Evolutionary conservation across 2,113 vertebrate genomes (phyloP).

Genomic region (Gasterosteus nipponicus): DNA sequence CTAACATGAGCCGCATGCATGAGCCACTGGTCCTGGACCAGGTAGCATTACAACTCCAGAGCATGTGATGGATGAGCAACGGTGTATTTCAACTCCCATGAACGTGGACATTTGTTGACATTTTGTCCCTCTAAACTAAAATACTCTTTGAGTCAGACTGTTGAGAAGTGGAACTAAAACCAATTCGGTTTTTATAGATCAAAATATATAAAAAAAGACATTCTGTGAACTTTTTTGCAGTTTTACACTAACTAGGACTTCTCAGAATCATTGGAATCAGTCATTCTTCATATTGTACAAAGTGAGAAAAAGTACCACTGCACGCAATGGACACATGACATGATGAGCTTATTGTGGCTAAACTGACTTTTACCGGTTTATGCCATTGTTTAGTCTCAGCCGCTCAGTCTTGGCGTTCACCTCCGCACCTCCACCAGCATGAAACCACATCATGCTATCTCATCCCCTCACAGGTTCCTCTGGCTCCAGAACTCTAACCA

Average conservation of each 20-base stretch:
- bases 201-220: background rate
- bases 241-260: background rate
- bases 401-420: constrained; percentile 34
- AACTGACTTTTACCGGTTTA: constrained; percentile 65
- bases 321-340: constrained; percentile 29
- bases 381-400: constrained; percentile 35
- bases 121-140: background rate
- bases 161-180: background rate
- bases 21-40: background rate
- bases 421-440: constrained; percentile 42
- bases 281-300: background rate
- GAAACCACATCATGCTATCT: constrained; percentile 78
- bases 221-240: background rate
- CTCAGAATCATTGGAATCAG: background rate
- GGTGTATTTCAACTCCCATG: background rate
- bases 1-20: background rate
- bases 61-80: background rate
- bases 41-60: background rate
- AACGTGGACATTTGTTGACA: background rate
- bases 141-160: background rate
- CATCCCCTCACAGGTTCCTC: constrained; percentile 78
- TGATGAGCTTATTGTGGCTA: constrained; percentile 55
- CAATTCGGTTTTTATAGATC: background rate
- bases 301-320: background rate
- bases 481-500: constrained; percentile 64